These are phyloP conservation scores for Phylloscopus trochilus DNA, from an alignment of 2,113 vertebrate species.

Conservation along the genomic window DNA sequence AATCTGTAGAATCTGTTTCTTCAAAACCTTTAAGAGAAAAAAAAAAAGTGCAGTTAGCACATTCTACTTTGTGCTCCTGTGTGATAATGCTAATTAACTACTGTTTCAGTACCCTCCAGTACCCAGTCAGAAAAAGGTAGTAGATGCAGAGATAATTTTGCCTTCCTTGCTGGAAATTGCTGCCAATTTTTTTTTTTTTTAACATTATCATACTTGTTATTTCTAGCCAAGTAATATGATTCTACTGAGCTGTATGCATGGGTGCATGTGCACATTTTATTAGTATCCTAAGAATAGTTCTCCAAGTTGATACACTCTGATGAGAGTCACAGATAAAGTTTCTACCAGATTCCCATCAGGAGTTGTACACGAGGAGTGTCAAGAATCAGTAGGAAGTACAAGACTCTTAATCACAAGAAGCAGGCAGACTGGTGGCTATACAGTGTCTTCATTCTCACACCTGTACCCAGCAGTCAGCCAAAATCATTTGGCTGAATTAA, in stretches of 20 bases:
- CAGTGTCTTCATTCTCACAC: background rate
- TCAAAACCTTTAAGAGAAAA: background rate
- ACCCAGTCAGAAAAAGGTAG: background rate
- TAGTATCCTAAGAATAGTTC: background rate
- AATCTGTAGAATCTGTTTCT: background rate
- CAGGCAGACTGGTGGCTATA: background rate
- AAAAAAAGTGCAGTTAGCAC: background rate
- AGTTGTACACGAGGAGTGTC: accelerated
- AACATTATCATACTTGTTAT: background rate
- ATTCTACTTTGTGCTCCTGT: background rate
- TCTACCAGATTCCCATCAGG: background rate
- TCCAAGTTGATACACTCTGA: background rate
- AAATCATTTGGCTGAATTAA: background rate
- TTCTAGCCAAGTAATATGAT: background rate
- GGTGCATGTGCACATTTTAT: background rate
- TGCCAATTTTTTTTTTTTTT: background rate
- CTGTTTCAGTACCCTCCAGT: background rate
- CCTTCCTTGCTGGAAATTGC: background rate
- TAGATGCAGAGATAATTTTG: background rate
- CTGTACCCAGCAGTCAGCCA: background rate
- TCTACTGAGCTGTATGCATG: accelerated
- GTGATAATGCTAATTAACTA: background rate
- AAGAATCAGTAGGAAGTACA: background rate
- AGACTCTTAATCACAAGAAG: background rate
- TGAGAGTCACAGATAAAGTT: background rate